Evolutionary conservation across 1,140 invertebrate genomes (phyloP).

Genomic region (Ceratina japonica): DNA sequence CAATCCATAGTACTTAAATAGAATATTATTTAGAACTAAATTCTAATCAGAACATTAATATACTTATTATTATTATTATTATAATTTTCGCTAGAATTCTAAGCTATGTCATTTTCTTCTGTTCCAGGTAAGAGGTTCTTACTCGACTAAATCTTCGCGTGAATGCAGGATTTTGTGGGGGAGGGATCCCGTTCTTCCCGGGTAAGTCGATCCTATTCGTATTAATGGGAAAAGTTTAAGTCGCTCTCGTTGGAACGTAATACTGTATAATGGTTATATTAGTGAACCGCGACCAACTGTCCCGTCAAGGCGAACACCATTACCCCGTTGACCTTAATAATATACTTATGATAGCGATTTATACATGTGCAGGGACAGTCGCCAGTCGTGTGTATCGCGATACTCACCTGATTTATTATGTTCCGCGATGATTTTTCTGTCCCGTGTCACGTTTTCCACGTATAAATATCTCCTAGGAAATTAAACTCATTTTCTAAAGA

Average conservation of each 20-base stretch:
- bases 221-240: conserved; percentile 50
- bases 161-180: neutral
- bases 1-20: neutral
- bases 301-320: conserved; percentile 50
- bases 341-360: conserved; percentile 38
- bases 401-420: conserved; percentile 18
- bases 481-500: neutral
- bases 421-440: conserved; percentile 5
- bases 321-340: conserved; percentile 58
- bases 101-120: neutral
- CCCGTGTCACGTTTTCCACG: neutral
- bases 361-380: conserved; percentile 1
- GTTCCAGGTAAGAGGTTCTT: conserved; percentile 53
- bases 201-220: conserved; percentile 29
- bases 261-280: conserved; percentile 32
- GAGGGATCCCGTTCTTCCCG: neutral
- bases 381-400: conserved; percentile 17
- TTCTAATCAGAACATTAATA: too few species aligned
- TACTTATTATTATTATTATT: neutral
- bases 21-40: too few species aligned
- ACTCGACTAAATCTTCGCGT: neutral
- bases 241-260: conserved; percentile 9
- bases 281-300: conserved; percentile 36
- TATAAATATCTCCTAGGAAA: neutral
- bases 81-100: neutral